Conservation (phyloP, 2,113 vertebrate genomes). For the Lichenostomus cassidix region DNA sequence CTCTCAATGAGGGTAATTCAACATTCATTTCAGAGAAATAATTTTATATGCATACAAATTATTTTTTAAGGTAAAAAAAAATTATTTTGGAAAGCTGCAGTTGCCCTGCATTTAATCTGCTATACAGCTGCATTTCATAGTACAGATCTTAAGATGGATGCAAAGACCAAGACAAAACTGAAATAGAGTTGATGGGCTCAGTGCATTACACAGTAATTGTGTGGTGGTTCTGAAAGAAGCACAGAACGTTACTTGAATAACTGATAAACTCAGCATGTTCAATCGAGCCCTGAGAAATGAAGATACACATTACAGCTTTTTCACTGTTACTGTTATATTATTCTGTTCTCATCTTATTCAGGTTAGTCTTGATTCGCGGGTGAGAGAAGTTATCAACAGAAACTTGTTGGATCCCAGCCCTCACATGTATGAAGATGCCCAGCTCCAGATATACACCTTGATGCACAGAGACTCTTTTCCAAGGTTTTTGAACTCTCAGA, state of each 20-base stretch:
- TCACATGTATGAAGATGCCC: conserved; percentile 86
- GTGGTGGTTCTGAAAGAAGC: neutral
- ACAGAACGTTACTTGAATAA: neutral
- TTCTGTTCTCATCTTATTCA: conserved; percentile 66
- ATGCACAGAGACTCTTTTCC: conserved; percentile 90
- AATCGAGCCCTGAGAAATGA: neutral
- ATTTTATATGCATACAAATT: neutral
- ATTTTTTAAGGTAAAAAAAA: neutral
- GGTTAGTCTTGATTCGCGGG: conserved; percentile 87
- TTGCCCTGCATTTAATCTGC: neutral
- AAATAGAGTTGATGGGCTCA: neutral
- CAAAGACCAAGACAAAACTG: neutral
- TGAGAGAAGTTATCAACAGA: conserved; percentile 85
- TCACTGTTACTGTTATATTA: neutral
- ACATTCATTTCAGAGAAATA: neutral
- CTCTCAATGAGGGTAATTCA: neutral
- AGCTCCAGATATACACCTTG: conserved; percentile 85
- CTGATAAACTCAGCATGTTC: neutral
- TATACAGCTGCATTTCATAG: neutral
- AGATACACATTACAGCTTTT: neutral
- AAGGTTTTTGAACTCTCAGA: conserved; percentile 87
- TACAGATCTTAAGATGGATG: neutral
- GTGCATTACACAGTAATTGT: neutral
- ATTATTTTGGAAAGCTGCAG: neutral
- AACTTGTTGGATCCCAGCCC: conserved; percentile 82